Percentiles rank a stretch among this genome's conserved stretches.
Conservation (phyloP, 2,797 vertebrate genomes). For the Pantherophis vulpinus region DNA sequence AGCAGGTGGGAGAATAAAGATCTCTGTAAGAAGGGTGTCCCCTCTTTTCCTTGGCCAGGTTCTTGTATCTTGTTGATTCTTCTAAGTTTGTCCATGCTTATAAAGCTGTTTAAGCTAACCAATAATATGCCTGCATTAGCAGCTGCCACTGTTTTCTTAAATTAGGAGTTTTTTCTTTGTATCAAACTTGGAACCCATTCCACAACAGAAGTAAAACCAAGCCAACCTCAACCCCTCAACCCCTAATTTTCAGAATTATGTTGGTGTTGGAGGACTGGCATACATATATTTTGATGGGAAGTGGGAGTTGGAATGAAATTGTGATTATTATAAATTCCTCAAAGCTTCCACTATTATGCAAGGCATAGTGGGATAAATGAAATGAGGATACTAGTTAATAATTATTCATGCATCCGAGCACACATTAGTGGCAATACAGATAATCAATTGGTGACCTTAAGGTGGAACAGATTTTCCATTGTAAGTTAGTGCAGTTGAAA, state of each 20-base stretch:
- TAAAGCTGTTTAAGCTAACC: not conserved
- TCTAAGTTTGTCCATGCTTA: not conserved
- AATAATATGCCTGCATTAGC: not conserved
- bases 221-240: not conserved
- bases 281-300: not conserved
- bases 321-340: not conserved
- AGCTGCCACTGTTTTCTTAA: not conserved
- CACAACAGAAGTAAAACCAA: not conserved
- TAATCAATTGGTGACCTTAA: not conserved
- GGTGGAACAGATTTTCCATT: not conserved
- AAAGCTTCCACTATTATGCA: not conserved
- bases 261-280: not conserved
- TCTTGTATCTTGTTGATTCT: not conserved
- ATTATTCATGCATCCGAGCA: not conserved
- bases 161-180: not conserved
- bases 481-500: not conserved
- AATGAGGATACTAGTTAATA: not conserved
- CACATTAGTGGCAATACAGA: not conserved
- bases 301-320: not conserved
- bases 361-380: not conserved
- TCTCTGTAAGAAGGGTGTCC: not conserved
- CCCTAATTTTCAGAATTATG: not conserved
- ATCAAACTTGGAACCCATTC: not conserved
- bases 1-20: not conserved
- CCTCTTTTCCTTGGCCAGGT: not conserved